Conservation (phyloP, 2,113 vertebrate genomes). For the Rhombomys opimus region DNA sequence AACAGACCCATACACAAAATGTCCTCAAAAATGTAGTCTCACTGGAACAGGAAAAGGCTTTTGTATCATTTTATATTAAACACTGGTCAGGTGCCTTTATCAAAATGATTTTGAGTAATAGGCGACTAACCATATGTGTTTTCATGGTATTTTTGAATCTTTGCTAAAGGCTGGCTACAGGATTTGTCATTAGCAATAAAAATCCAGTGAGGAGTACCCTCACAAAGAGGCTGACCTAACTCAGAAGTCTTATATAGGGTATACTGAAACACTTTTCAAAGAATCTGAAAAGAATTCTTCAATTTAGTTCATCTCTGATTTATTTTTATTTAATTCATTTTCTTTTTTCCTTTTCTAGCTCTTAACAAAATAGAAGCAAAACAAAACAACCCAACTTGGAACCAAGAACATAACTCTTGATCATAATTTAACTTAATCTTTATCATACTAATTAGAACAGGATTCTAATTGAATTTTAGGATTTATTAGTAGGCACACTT, state of each 20-base stretch:
- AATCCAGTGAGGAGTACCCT: not conserved
- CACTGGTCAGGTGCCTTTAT: not conserved
- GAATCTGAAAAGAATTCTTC: not conserved
- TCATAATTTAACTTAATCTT: slow-evolving; percentile 35
- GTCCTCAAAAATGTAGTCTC: slow-evolving; percentile 43
- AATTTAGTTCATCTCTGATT: not conserved
- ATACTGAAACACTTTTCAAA: not conserved
- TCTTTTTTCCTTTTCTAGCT: not conserved
- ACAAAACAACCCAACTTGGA: not conserved
- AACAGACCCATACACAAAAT: slow-evolving; percentile 52
- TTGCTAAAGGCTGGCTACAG: not conserved
- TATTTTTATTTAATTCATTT: not conserved
- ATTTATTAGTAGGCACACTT: slow-evolving; percentile 34
- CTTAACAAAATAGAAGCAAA: not conserved
- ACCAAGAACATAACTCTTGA: slow-evolving; percentile 9
- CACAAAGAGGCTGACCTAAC: not conserved
- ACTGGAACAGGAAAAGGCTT: slow-evolving; percentile 1
- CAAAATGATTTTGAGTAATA: not conserved
- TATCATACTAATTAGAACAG: not conserved
- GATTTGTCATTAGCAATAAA: slow-evolving; percentile 42
- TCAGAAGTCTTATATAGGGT: not conserved
- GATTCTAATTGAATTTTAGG: slow-evolving; percentile 56
- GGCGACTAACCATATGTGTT: slow-evolving; percentile 39
- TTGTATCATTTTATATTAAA: slow-evolving; percentile 34
- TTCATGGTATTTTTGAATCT: slow-evolving; percentile 54